Evolutionary conservation across 2,113 vertebrate species (phyloP), one percentile per base, ranked within the genome.

Genomic region (Pachycephala philippinensis): DNA sequence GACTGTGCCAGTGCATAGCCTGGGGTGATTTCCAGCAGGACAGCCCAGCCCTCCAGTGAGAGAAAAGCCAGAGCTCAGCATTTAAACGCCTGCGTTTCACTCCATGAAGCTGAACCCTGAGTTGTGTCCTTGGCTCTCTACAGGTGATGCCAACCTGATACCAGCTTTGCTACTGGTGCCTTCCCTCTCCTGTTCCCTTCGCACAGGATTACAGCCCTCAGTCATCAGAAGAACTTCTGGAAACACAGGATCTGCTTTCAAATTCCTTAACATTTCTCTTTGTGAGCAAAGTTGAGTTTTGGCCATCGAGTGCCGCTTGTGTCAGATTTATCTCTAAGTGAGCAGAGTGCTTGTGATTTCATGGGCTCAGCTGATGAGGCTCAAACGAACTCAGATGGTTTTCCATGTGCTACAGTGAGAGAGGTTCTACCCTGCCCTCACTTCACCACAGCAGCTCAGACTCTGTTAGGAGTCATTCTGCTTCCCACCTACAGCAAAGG

Each of bases 31-130:
- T 44, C 72, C 71, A 90, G 31, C 1, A 5, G 60, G 40, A 80
- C 1, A 2, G 71, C 12, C 28, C 15, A 88, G 54, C 16, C 63
- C 65, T 22, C 27, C 66, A 61, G 27, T 1, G 5, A 21, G 61
- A 42, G 21, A 85, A 77, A 72, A 72, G 45, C 6, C 59, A 12
- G 47, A 71, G 40, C 23, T 64, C 10, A 12, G 39, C 3, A 50
- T 19, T 49, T 28, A 33, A 80, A 26, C 0, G 0, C 11, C 13
- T 4, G 18, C 0, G 0, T 45, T 82, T 49, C 0, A 0, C 24
- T 39, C 61, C 0, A 0, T 9, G 72, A 84, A 45, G 28, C n/a
- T 31, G 45, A 65, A 53, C 13, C 49, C 63, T 0, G 2, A 37
- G 33, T 2, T 45, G 15, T 31, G 71, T 66, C 80, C 59, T n/a